These are phyloP conservation scores for Boulengeromyrus knoepffleri DNA, from an alignment of 2,113 vertebrate genomes.

Conservation along the genomic window DNA sequence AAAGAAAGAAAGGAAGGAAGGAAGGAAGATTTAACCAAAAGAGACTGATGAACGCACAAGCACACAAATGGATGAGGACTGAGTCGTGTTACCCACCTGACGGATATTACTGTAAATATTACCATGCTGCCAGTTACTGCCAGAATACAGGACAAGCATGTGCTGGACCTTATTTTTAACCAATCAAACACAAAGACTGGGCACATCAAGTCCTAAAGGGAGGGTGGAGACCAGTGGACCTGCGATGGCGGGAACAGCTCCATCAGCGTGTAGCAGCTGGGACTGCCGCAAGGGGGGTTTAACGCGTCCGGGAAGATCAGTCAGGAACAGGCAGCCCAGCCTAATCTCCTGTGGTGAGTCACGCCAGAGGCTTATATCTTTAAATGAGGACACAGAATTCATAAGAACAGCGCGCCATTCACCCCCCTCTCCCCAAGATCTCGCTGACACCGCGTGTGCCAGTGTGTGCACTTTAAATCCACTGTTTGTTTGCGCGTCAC, in stretches of 20 bases:
- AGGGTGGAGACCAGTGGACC: background rate
- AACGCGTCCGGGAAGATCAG: background rate
- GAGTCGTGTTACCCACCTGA: background rate
- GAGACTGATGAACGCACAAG: background rate
- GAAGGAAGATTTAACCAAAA: slow-evolving; percentile 4
- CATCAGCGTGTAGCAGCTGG: background rate
- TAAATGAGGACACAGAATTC: slow-evolving; percentile 7
- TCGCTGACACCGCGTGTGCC: slow-evolving; percentile 3
- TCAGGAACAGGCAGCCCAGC: background rate
- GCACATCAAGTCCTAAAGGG: background rate
- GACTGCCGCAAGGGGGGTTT: background rate
- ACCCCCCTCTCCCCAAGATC: background rate
- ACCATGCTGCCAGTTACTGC: background rate
- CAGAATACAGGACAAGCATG: background rate
- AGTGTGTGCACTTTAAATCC: background rate
- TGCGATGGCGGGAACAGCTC: background rate
- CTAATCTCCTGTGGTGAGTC: background rate
- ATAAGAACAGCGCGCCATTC: background rate
- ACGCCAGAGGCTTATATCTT: background rate
- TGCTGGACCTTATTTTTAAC: background rate
- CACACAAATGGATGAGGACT: background rate
- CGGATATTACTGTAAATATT: background rate
- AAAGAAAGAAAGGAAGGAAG: background rate
- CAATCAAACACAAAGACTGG: background rate
- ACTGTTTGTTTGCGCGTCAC: background rate